Evolutionary conservation across 2,797 vertebrate species (phyloP), one percentile per base, ranked within the genome.

Genomic region (Labroides dimidiatus): DNA sequence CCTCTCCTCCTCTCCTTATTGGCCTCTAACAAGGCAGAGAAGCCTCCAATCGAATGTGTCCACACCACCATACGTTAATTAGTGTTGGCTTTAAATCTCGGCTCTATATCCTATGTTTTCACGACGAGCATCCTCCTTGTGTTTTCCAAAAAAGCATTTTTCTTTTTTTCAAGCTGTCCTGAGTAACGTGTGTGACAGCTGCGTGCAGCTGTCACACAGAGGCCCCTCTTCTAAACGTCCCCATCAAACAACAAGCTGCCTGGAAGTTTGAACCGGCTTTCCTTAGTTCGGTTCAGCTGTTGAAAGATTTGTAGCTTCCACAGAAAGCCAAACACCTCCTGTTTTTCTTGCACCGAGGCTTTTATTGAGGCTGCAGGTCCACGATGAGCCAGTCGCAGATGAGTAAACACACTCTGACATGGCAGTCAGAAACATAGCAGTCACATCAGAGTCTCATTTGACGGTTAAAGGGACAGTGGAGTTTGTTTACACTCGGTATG

Each of bases 21-120:
- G 89, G 84, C 87, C 87, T 87, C 77, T 66, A 36, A 74, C 74
- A 62, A 69, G 79, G 77, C 79, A 81, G 62, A 84, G 75, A 81
- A 80, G 82, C 86, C 92, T 88, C 93, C 93, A 93, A 92, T 95
- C 93, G 89, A 84, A 77, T 75, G 90, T 59, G 84, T 13, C 86
- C 89, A 91, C 87, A 91, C 92, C 87, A 77, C 75, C 74, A 84
- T 82, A 77, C 64, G 86, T 95, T 96, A 95, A 96, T 70, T 55
- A 39, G 36, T 57, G 53, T 27, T 96, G 92, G 95, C 91, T 20
- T 87, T 57, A 62, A 60, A 64, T 49, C 23, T 19, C 48, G 15
- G 2, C 0, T 47, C n/a, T 20, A 2, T 58, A 33, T 49, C 52
- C 19, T 69, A 50, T 75, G 23, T 69, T 65, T 60, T 55, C 13